phyloP scores from a whole-genome alignment of 2,888 invertebrate species.

The Lithophane socia region DNA sequence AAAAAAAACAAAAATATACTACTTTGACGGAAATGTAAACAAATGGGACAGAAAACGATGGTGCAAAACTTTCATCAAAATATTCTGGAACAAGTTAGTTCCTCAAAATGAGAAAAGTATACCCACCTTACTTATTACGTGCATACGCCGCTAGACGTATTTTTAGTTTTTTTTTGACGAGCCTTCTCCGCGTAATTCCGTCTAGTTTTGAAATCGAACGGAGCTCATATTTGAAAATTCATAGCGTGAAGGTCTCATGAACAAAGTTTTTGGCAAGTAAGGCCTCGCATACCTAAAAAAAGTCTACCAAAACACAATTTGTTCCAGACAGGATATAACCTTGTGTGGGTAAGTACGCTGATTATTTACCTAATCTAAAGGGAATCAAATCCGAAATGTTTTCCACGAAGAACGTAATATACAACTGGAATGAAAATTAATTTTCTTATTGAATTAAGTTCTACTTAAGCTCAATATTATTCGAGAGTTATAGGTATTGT shows the following conservation, averaged over 20 bases:
- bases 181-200: neutral
- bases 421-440: neutral
- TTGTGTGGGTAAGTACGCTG: neutral
- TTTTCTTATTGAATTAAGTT: slow-evolving; percentile 28
- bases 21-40: neutral
- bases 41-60: neutral
- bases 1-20: neutral
- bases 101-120: neutral
- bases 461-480: neutral
- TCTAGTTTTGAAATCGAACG: neutral
- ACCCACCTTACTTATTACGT: neutral
- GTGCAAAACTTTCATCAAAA: neutral
- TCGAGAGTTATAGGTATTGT: neutral
- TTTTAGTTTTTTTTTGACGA: neutral
- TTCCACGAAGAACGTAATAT: slow-evolving; percentile 26
- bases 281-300: neutral
- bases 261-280: neutral
- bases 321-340: slow-evolving; percentile 3
- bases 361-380: slow-evolving; percentile 22
- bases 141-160: too few species aligned
- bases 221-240: neutral
- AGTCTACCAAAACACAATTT: slow-evolving; percentile 25
- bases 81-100: neutral
- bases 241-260: neutral
- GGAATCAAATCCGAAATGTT: slow-evolving; percentile 9